phyloP scores from a whole-genome alignment of 1,140 invertebrate species.

The Sitobion miscanthi region DNA sequence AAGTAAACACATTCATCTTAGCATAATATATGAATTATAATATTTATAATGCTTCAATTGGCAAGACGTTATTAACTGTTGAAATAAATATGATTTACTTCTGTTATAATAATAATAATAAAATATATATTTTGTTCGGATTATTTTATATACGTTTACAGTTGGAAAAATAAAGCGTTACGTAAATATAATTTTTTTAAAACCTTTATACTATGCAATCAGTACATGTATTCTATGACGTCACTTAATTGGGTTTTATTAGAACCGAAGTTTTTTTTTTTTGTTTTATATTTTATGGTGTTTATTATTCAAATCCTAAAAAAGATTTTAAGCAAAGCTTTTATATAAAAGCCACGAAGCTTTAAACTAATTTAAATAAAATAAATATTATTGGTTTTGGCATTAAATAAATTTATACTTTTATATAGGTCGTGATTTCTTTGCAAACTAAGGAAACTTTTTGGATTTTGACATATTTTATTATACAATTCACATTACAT shows the following conservation, averaged over 20 bases:
- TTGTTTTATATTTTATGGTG: neutral
- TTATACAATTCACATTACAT: neutral
- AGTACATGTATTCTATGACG: neutral
- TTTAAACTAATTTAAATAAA: neutral
- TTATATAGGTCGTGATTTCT: neutral
- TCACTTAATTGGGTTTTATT: neutral
- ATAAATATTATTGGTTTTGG: neutral
- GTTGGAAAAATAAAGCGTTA: neutral
- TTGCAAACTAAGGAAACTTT: neutral
- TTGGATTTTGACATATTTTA: neutral
- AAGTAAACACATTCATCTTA: too few species aligned
- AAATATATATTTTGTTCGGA: neutral
- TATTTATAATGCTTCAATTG: too few species aligned
- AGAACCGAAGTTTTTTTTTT: neutral
- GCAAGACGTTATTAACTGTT: neutral
- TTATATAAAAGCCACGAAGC: neutral
- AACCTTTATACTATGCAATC: neutral
- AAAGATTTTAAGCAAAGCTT: neutral
- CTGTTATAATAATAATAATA: neutral
- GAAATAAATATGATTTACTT: neutral
- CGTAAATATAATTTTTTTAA: neutral
- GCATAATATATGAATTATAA: too few species aligned
- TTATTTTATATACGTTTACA: neutral
- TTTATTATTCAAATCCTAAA: neutral
- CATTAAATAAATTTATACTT: neutral